Evolutionary conservation across 2,888 invertebrate genomes (phyloP), one percentile per base, ranked within the genome.

Genomic region (Drosophila falleni): DNA sequence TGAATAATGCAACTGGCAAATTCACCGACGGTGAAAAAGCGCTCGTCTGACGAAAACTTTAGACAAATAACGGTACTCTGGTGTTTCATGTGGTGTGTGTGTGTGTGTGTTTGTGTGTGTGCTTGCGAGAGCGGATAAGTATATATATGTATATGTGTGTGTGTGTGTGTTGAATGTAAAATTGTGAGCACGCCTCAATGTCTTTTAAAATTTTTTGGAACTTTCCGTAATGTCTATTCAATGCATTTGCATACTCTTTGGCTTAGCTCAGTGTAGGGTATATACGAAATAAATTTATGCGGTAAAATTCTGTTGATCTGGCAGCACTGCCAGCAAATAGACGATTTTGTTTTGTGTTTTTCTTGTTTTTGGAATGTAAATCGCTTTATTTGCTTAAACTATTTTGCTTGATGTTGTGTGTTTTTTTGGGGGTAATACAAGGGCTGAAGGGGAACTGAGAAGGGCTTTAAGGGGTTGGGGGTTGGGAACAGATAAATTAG

Each of bases 321-420:
- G 42, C 55, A 55, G 33, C 42, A 11, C 42, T 49, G 29, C 37
- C 13, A 19, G 16, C 11, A 26, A 47, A 26, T 11, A 29, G 23
- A 55, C 58, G n/a, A 46, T 44, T 55, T 42, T 31, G 5, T 5
- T 29, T 47, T 1, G 5, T 16, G 46, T 33, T 37, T 37, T 9
- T 31, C 11, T 19, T 16, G 10, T n/a, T 19, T 35, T 53, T 73
- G 74, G 73, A 73, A 73, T 73, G 73, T 72, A 56, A 61, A 39
- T 61, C 39, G 61, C 55, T 33, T 53, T 19, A 35, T 63, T 33
- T 56, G 56, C 6, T 19, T 5, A 29, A 9, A 3, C 46, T n/a
- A 46, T 8, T 15, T 29, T 9, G 9, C 15, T 16, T 41, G 16
- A 3, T 16, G 49, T 16, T 33, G 50, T 50, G 50, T 31, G 49